Evolutionary conservation across 2,797 vertebrate species (phyloP), one percentile per base, ranked within the genome.

Genomic region (Eulemur coronatus): DNA sequence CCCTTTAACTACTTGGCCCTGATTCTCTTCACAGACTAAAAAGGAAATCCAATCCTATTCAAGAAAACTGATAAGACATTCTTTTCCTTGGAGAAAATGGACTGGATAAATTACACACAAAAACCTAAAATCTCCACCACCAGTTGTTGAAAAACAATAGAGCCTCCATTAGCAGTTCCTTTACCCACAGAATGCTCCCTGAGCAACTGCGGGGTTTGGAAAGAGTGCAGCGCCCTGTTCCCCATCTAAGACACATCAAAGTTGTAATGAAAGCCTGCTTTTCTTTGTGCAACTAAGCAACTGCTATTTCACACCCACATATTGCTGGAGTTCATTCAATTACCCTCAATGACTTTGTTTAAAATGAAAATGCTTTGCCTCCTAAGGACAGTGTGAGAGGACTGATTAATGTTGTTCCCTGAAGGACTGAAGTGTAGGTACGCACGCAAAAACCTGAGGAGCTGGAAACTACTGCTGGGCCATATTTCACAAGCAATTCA

Each of bases 251-350:
- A 38, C 86, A 89, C 79, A 96, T 5, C 14, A 89, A 48, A 96
- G 93, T 95, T 96, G 88, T 98, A 92, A 95, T 73, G 95, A 96
- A 79, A 97, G 55, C 84, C 97, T 89, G 35, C 92, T 94, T 96
- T 94, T 94, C 91, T 73, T 2, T 92, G 76, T 80, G 76, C 96
- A 96, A 94, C 96, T 78, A 97, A 96, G 96, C 97, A 96, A 95
- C 96, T 95, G 92, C 95, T 93, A 26, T 76, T 98, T 97, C 87
- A 91, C 97, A 96, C 97, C 98, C 96, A 98, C 93, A 78, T 69
- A 8, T n/a, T 46, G 67, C 95, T 81, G 94, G 82, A 91, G 89
- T 76, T 70, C 89, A 65, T 96, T 97, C 96, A 96, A 94, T 97
- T 96, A 95, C 96, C 95, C 96, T 97, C 91, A 46, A 91, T 0